Evolutionary conservation across 64 coral and sea anemone species (phyloP).

Genomic region (Pocillopora verrucosa): DNA sequence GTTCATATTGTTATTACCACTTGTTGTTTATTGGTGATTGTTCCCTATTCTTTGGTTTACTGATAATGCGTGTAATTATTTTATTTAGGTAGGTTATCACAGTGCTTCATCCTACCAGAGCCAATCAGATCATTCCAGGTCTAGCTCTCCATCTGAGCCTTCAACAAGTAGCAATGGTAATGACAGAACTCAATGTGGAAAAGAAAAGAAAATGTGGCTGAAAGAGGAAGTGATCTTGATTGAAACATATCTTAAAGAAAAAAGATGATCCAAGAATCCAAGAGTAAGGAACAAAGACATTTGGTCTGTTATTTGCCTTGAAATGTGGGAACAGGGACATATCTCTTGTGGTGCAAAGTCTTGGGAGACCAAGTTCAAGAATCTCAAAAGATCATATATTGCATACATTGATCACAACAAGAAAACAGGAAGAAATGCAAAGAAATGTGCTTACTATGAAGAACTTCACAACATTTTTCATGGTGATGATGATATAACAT

Average conservation of each 20-base stretch:
- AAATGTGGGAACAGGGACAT: conserved; percentile 42
- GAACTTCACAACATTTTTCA: conserved; percentile 4
- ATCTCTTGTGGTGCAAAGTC: conserved; percentile 42
- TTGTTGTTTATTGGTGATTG: too few relatives aligned
- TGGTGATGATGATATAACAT: not conserved
- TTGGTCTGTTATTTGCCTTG: conserved; percentile 40
- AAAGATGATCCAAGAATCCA: conserved; percentile 43
- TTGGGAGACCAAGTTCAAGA: conserved; percentile 64
- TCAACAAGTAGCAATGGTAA: too few relatives aligned
- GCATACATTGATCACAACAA: conserved; percentile 59
- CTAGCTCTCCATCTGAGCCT: too few relatives aligned
- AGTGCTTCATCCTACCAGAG: too few relatives aligned
- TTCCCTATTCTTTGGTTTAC: too few relatives aligned
- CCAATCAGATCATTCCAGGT: too few relatives aligned
- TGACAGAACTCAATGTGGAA: too few relatives aligned
- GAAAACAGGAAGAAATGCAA: conserved; percentile 57
- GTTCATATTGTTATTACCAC: too few relatives aligned
- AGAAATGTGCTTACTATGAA: conserved; percentile 12
- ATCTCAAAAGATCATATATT: conserved; percentile 61
- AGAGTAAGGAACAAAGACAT: conserved; percentile 49
- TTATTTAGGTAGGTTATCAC: too few relatives aligned
- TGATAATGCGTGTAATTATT: too few relatives aligned
- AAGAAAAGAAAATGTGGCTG: conserved; percentile 21
- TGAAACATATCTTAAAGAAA: conserved; percentile 39
- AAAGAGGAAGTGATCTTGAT: conserved; percentile 39